A percentile compares a stretch with the other conserved stretches of the same genome.
Evolutionary conservation across 2,888 invertebrate species (phyloP).

Genomic region (Spodoptera picta): DNA sequence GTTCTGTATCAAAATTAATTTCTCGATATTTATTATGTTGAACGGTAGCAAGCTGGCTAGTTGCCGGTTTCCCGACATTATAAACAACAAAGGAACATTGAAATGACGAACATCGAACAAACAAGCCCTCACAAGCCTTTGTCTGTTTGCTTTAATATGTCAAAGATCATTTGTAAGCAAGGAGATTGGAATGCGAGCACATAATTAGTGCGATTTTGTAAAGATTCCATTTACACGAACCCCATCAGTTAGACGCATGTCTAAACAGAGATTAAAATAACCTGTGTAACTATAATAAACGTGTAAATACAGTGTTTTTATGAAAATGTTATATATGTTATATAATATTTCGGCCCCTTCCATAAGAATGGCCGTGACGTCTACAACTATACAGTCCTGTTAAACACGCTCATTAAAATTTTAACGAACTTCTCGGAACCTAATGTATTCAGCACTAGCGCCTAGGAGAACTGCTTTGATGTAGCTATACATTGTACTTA

Average conservation of each 20-base stretch:
- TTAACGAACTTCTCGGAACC: slow-evolving; percentile 27
- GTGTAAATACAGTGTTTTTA: slow-evolving; percentile 25
- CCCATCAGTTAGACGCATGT: slow-evolving; percentile 66
- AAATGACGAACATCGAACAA: slow-evolving; percentile 26
- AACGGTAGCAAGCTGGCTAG: slow-evolving; percentile 10
- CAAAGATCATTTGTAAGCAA: slow-evolving; percentile 32
- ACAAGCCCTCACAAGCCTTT: slow-evolving; percentile 9
- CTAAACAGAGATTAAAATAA: slow-evolving; percentile 78
- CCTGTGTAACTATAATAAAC: slow-evolving; percentile 60
- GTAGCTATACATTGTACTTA: slow-evolving; percentile 16
- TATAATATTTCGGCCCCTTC: slow-evolving; percentile 23
- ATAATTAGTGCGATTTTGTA: slow-evolving; percentile 39
- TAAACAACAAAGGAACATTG: slow-evolving; percentile 28
- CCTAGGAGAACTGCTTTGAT: slow-evolving; percentile 23
- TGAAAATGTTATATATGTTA: neutral
- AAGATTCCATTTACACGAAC: slow-evolving; percentile 51
- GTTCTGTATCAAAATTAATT: slow-evolving; percentile 18
- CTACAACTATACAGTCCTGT: slow-evolving; percentile 16
- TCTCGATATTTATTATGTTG: slow-evolving; percentile 30
- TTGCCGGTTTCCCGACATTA: slow-evolving; percentile 19
- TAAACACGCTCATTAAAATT: slow-evolving; percentile 26
- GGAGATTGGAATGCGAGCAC: slow-evolving; percentile 4
- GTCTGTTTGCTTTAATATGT: slow-evolving; percentile 2
- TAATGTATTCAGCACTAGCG: slow-evolving; percentile 11
- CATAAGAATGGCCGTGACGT: slow-evolving; percentile 18